Evolutionary conservation across 2,113 vertebrate genomes (phyloP), one percentile per base, ranked within the genome.

Genomic region (Aspidoscelis tigris): DNA sequence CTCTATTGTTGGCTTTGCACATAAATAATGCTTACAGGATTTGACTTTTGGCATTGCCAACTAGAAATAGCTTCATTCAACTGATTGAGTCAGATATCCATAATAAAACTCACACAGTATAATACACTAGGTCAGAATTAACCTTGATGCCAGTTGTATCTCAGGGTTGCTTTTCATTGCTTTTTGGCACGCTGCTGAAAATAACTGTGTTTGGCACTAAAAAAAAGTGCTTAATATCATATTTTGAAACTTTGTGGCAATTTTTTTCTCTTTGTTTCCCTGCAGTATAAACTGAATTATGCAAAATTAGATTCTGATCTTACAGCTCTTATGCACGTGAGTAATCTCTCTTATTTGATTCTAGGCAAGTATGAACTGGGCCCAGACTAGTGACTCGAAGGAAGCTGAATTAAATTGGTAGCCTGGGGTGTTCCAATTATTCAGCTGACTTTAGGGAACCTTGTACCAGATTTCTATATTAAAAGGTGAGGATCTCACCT

Each of bases 401-500:
- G 76, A 9, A 84, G 43, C 69, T 66, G 83, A 71, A 90, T 89
- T 66, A 81, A 87, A 11, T 87, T 91, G 85, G 14, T 88, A 74
- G 65, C 78, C 83, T 78, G 82, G 91, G 87, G 64, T 71, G 75
- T 93, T 90, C 88, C 86, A 84, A 50, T 64, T 80, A 88, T 83
- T 80, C 87, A 87, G 78, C 73, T 91, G 87, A 90, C 81, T 93
- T 95, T 89, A 89, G 81, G 88, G 91, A 90, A 89, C 78, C 69
- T 71, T 80, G 81, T 78, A 90, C 84, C 81, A 77, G 70, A 80
- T 85, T 92, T 94, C 82, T 88, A 88, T 91, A 87, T 86, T 86
- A 81, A 89, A 88, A 93, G 77, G 90, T 88, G 92, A 90, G 85
- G 90, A 86, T 84, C 84, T 93, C 90, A 92, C 90, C 88, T 92